Percentiles rank a stretch among this genome's conserved stretches.
phyloP scores from a whole-genome alignment of 2,797 vertebrate species.

The Strix occidentalis region DNA sequence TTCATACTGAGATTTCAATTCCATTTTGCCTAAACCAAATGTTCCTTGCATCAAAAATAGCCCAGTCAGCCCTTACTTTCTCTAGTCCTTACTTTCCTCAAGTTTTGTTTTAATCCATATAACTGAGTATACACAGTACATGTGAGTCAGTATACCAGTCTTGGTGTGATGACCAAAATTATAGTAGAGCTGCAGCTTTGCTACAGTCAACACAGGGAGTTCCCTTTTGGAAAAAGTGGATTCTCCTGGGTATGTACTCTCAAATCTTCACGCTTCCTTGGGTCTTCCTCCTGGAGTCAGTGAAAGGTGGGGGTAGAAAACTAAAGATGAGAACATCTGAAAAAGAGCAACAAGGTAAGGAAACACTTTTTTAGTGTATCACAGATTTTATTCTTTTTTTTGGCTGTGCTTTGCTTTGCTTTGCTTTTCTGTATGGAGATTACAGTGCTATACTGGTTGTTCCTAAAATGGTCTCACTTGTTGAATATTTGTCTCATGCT shows the following conservation, averaged over 20 bases:
- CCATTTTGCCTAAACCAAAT: neutral
- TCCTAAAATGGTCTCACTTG: neutral
- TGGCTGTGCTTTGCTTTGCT: neutral
- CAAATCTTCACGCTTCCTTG: rapidly evolving
- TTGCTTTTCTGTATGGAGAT: neutral
- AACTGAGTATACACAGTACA: rapidly evolving
- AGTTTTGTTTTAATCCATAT: neutral
- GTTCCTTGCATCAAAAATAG: neutral
- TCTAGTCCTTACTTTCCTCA: neutral
- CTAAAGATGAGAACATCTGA: neutral
- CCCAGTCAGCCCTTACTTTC: neutral
- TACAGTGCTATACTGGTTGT: neutral
- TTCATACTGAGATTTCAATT: neutral
- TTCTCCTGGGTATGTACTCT: neutral
- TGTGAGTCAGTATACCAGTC: neutral
- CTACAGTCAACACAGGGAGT: neutral
- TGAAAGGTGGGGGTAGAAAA: neutral
- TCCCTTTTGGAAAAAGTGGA: neutral
- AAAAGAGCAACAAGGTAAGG: neutral
- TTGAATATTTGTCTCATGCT: neutral
- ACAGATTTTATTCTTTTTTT: neutral
- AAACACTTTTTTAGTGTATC: neutral
- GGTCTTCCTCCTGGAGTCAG: neutral
- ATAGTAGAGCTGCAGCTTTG: neutral
- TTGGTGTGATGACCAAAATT: neutral